Conservation (phyloP, 2,797 vertebrate species). For the Peromyscus aztecus region DNA sequence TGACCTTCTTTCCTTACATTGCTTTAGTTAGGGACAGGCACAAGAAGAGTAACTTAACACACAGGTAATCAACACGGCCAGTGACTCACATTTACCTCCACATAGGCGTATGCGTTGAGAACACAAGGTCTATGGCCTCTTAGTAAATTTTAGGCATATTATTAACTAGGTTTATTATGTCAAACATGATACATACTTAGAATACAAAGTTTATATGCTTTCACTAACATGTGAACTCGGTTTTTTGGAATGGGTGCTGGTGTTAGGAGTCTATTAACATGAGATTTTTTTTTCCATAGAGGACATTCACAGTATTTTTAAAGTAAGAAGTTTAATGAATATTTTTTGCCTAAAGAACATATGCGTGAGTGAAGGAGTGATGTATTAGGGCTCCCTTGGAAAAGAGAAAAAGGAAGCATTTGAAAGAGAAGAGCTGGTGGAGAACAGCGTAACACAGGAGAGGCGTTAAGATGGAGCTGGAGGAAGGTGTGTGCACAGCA, state of each 20-base stretch:
- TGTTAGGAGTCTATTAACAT: background rate
- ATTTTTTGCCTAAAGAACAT: background rate
- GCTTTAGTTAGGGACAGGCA: background rate
- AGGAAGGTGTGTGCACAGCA: fast-evolving
- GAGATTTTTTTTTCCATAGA: background rate
- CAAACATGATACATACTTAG: background rate
- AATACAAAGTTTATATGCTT: background rate
- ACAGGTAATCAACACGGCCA: background rate
- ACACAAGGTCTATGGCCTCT: background rate
- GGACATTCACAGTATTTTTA: background rate
- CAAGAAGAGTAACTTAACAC: background rate
- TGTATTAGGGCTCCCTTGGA: background rate
- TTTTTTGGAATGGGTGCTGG: background rate
- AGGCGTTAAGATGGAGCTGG: background rate
- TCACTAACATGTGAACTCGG: background rate
- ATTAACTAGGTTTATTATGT: background rate
- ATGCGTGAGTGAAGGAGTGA: background rate
- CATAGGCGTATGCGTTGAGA: background rate
- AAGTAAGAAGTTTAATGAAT: background rate
- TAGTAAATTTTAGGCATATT: background rate
- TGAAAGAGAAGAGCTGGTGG: background rate
- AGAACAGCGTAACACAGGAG: background rate
- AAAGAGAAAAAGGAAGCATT: background rate
- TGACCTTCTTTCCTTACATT: background rate
- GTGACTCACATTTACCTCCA: background rate